phyloP scores from a whole-genome alignment of 2,888 invertebrate species.

The Chalcis sispes region DNA sequence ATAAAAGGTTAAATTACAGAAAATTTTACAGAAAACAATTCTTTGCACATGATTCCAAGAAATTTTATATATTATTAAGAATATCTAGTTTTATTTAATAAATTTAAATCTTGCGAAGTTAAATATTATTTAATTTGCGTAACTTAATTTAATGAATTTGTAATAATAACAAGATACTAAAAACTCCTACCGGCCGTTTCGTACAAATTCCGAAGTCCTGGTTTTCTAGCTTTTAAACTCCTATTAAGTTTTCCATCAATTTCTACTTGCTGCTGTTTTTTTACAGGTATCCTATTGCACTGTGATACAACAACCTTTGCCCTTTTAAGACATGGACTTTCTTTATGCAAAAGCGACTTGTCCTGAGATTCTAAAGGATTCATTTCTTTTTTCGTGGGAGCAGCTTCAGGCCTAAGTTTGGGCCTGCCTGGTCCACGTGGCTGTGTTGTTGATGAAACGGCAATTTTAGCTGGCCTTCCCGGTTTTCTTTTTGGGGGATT shows the following conservation, averaged over 20 bases:
- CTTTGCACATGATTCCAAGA: too few species aligned
- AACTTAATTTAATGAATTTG: too few species aligned
- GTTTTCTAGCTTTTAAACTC: slow-evolving; percentile 46
- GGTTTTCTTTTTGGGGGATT: slow-evolving; percentile 88
- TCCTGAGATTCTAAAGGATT: too few species aligned
- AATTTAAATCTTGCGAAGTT: too few species aligned
- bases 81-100: too few species aligned
- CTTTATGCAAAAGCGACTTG: slow-evolving; percentile 17
- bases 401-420: slow-evolving; percentile 54
- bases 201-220: slow-evolving; percentile 43
- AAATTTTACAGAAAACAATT: not conserved
- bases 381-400: slow-evolving; percentile 24
- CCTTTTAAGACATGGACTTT: slow-evolving; percentile 35
- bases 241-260: slow-evolving; percentile 45
- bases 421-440: slow-evolving; percentile 78
- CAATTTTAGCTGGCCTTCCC: slow-evolving; percentile 82
- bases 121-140: too few species aligned
- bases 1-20: too few species aligned
- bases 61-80: too few species aligned
- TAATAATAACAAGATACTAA: not conserved
- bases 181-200: slow-evolving; percentile 37
- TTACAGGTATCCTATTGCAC: slow-evolving; percentile 26
- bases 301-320: slow-evolving; percentile 53
- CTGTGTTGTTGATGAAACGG: slow-evolving; percentile 74
- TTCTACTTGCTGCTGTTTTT: slow-evolving; percentile 43